A percentile compares a stretch with the other conserved stretches of the same genome.
phyloP scores from a whole-genome alignment of 1,140 invertebrate species.

The Amphibalanus amphitrite region DNA sequence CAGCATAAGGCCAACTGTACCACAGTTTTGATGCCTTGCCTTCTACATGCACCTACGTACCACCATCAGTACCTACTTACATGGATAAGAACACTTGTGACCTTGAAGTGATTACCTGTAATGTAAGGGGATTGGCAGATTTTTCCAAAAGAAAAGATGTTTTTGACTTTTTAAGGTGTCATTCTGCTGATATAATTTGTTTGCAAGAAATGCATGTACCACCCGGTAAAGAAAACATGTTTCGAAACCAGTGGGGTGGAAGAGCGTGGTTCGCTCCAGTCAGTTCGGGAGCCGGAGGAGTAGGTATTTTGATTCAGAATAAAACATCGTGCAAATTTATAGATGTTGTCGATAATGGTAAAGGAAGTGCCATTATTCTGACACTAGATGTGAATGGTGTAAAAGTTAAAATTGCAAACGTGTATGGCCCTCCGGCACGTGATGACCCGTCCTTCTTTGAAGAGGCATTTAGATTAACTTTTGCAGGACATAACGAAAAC shows the following conservation, averaged over 20 bases:
- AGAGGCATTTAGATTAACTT: background rate
- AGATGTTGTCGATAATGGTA: background rate
- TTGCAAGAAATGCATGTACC: background rate
- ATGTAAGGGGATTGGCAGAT: background rate
- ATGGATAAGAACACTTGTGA: too few species aligned
- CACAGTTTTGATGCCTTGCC: too few species aligned
- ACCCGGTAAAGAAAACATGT: background rate
- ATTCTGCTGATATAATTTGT: background rate
- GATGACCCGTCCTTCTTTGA: background rate
- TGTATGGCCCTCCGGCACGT: background rate
- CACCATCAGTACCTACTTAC: too few species aligned
- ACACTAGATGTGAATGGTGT: background rate
- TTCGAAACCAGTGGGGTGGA: background rate
- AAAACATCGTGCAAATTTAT: background rate
- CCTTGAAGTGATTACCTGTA: background rate
- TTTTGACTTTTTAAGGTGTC: background rate
- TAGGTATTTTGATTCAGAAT: background rate
- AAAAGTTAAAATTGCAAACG: background rate
- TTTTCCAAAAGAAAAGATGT: background rate
- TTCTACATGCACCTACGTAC: too few species aligned
- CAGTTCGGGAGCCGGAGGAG: background rate
- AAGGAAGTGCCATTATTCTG: background rate
- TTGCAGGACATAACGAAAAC: background rate
- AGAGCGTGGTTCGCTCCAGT: background rate
- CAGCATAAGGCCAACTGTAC: too few species aligned